These are phyloP conservation scores for Micrastur ruficollis DNA, from an alignment of 2,797 vertebrate genomes.

Conservation along the genomic window DNA sequence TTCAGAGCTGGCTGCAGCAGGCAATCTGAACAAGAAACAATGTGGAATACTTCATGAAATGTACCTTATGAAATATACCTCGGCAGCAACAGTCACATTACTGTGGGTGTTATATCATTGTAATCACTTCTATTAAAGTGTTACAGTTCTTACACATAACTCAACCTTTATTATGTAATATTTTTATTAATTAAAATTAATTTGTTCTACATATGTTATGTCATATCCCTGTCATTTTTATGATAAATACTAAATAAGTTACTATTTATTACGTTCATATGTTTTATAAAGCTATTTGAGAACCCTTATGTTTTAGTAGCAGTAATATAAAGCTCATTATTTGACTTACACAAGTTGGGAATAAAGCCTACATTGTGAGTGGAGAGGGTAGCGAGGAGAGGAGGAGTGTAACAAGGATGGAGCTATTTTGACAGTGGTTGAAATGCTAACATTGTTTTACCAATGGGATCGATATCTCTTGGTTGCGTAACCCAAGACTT, in stretches of 20 bases:
- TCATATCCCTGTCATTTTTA: background rate
- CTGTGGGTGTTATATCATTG: background rate
- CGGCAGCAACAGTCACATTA: background rate
- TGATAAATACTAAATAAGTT: background rate
- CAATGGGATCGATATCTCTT: background rate
- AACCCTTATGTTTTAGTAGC: background rate
- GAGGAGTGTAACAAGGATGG: background rate
- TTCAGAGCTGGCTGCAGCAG: background rate
- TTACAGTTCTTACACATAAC: background rate
- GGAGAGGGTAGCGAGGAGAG: background rate
- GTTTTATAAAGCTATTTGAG: background rate
- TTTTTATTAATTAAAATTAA: background rate
- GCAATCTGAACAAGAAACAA: background rate
- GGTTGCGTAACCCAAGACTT: background rate
- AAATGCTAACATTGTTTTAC: background rate
- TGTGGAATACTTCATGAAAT: background rate
- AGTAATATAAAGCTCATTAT: background rate
- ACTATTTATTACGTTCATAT: background rate
- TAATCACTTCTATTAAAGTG: background rate
- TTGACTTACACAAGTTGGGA: background rate
- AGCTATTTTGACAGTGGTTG: background rate
- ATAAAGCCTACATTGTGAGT: conserved; percentile 7
- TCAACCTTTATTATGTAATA: background rate
- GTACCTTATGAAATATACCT: background rate
- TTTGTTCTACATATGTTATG: background rate